Evolutionary conservation across 1,140 invertebrate species (phyloP).

Genomic region (Saccostrea echinata): DNA sequence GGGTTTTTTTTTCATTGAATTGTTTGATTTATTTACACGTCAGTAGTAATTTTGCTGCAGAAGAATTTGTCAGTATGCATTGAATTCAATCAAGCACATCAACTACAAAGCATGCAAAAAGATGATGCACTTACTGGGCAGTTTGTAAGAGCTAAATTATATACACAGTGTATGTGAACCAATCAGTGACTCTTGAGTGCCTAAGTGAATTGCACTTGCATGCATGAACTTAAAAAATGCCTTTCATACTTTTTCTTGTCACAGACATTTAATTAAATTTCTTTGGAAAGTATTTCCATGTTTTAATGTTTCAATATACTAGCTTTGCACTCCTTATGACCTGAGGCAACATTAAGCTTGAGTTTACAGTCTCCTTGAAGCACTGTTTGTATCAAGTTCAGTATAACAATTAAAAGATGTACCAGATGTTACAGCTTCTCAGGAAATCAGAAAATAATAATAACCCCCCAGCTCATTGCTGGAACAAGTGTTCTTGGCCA

Average conservation of each 20-base stretch:
- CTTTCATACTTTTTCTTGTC: background rate
- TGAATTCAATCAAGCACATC: background rate
- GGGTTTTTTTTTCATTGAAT: background rate
- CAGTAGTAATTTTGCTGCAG: background rate
- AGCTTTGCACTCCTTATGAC: background rate
- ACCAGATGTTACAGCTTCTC: background rate
- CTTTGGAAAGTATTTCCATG: background rate
- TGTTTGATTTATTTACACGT: background rate
- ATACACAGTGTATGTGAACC: too few relatives aligned
- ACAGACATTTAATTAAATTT: background rate
- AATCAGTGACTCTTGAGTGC: background rate
- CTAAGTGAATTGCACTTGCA: background rate
- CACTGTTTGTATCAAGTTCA: background rate
- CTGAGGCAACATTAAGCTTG: background rate
- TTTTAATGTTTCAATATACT: background rate
- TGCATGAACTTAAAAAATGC: background rate
- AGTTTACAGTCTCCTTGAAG: background rate
- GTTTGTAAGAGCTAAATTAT: too few relatives aligned
- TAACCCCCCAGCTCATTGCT: too few relatives aligned
- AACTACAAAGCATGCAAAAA: background rate
- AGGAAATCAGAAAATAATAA: background rate
- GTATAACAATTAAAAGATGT: conserved; percentile 3
- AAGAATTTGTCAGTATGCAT: background rate
- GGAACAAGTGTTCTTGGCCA: too few relatives aligned
- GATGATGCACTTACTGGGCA: too few relatives aligned